Base-by-base conservation (phyloP, 2,113 vertebrate genomes). In the Gavialis gangeticus region DNA sequence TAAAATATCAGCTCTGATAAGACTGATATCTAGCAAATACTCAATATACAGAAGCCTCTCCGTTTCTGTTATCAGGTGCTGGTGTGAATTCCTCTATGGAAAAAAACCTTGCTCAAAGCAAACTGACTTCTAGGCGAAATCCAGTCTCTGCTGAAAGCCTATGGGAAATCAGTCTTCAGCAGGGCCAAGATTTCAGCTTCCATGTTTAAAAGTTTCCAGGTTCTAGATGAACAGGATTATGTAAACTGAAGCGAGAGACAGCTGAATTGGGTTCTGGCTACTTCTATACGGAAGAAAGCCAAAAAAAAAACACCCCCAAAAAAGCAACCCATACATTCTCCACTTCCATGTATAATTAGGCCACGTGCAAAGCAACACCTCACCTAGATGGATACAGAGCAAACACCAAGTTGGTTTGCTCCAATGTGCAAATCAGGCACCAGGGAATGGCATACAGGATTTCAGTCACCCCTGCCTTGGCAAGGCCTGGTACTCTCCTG, bases 1-100 rank as follows among this genome's bases (percentile, higher is more conserved):
- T 84, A 95, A 95, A 93, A 95, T 73, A 92, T 93, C 92, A 93
- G 93, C 93, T 91, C 94, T 85, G 64, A 91, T 94, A 90, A 95
- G 94, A 46, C 93, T 84, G 92, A 94, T 94, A 93, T 88, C 93
- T 25, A 37, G 95, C 71, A 75, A 0, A 0, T 5, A 15, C 79
- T 54, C 27, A 55, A 75, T 82, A 78, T 89, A 89, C 60, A 86
- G 90, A 82, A 76, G 73, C 71, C 92, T 89, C 64, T 79, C 94
- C 94, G 87, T 22, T 0, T 25, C 87, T 27, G 18, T 12, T 89
- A 86, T 92, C 90, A 91, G 77, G 92, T 84, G 87, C 88, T 34
- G 17, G 91, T 85, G 75, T 85, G 85, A 60, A 84, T 79, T 87
- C 88, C 87, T 46, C 46, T 46, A 46, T 9, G 34, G 34, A 34